Evolutionary conservation across 2,113 vertebrate genomes (phyloP).

Genomic region (Upupa epops): DNA sequence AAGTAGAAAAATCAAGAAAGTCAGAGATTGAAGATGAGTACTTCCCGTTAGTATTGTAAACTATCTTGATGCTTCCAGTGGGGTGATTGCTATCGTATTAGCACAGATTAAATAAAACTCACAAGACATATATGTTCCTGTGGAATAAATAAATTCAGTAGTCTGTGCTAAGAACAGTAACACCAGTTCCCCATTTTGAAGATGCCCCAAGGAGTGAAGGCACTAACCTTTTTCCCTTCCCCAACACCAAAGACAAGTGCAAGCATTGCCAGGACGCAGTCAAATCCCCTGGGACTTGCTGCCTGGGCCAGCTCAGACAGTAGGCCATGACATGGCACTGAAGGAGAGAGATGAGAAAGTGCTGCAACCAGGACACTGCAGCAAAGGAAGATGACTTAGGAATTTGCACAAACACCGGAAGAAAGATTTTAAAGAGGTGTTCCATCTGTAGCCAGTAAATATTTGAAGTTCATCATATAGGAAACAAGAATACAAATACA

Average conservation of each 20-base stretch:
- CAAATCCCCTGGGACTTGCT: too few relatives aligned
- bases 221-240: not conserved
- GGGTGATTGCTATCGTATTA: not conserved
- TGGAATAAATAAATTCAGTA: not conserved
- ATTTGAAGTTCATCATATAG: not conserved
- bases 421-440: not conserved
- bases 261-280: not conserved
- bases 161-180: not conserved
- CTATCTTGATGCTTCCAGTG: not conserved
- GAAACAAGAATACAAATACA: not conserved
- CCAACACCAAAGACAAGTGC: rapidly evolving
- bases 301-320: not conserved
- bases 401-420: not conserved
- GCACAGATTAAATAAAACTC: not conserved
- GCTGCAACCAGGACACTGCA: not conserved
- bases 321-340: not conserved
- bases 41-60: not conserved
- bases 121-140: not conserved
- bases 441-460: not conserved
- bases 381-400: not conserved
- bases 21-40: not conserved
- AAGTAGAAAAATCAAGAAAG: not conserved
- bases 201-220: not conserved
- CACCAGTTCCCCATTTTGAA: not conserved
- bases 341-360: not conserved